These are phyloP conservation scores for Lota lota DNA, from an alignment of 2,113 vertebrate species.

Conservation along the genomic window DNA sequence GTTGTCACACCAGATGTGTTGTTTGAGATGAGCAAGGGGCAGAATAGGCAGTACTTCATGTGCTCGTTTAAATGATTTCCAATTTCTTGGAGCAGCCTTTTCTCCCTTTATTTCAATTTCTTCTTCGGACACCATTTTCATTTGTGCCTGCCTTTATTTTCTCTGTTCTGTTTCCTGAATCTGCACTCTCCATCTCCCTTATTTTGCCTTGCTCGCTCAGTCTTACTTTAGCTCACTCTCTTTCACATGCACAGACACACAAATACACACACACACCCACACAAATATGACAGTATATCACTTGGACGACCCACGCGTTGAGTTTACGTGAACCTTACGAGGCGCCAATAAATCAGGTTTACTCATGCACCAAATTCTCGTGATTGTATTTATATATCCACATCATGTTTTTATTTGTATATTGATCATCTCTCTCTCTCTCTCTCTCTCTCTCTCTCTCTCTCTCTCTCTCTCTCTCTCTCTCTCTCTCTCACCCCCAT, in stretches of 20 bases:
- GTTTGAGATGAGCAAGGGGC: slow-evolving; percentile 68
- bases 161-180: too few relatives aligned
- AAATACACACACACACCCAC: too few relatives aligned
- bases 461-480: not conserved
- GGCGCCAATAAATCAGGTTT: not conserved
- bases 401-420: not conserved
- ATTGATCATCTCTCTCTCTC: not conserved
- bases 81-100: slow-evolving; percentile 12
- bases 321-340: too few relatives aligned
- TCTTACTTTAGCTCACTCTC: slow-evolving; percentile 10
- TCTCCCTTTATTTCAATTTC: slow-evolving; percentile 20
- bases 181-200: slow-evolving; percentile 16
- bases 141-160: too few relatives aligned
- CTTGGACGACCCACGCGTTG: too few relatives aligned
- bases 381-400: not conserved
- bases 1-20: slow-evolving; percentile 76
- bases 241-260: too few relatives aligned
- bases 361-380: not conserved
- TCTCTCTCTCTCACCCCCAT: not conserved
- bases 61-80: slow-evolving; percentile 58
- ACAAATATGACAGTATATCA: too few relatives aligned
- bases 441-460: not conserved
- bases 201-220: not conserved
- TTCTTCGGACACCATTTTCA: too few relatives aligned
- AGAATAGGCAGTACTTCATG: slow-evolving; percentile 36